Conservation (phyloP, 2,797 vertebrate genomes). For the Sebastes vulpes region DNA sequence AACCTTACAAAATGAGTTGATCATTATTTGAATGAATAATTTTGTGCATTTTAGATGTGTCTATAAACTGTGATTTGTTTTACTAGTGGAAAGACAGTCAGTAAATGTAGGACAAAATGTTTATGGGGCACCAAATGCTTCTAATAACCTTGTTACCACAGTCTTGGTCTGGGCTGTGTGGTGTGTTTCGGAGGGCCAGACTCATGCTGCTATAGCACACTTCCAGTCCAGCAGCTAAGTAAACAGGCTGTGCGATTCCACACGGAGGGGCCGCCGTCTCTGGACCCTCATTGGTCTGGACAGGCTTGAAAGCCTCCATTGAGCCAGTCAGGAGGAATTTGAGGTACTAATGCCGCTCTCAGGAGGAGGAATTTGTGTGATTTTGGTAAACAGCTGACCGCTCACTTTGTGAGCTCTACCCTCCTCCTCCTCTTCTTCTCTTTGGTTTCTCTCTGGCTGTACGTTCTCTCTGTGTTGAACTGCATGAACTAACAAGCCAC, state of each 20-base stretch:
- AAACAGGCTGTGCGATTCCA: slow-evolving; percentile 79
- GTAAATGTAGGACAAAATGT: neutral
- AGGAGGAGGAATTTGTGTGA: slow-evolving; percentile 80
- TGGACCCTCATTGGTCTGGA: slow-evolving; percentile 77
- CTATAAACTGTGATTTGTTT: neutral
- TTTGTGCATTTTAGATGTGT: neutral
- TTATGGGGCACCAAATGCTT: slow-evolving; percentile 46
- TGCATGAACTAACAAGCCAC: slow-evolving; percentile 40
- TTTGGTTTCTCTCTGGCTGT: slow-evolving; percentile 8
- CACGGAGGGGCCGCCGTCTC: slow-evolving; percentile 60
- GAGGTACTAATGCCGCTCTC: slow-evolving; percentile 65
- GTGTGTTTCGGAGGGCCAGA: slow-evolving; percentile 6
- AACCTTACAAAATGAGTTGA: neutral
- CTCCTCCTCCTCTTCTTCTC: slow-evolving; percentile 35
- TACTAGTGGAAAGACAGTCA: too few species aligned
- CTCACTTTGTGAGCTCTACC: slow-evolving; percentile 39
- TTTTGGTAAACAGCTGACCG: slow-evolving; percentile 75
- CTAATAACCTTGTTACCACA: slow-evolving; percentile 1
- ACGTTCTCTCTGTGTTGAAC: slow-evolving; percentile 38
- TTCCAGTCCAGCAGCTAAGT: slow-evolving; percentile 80
- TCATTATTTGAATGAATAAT: neutral
- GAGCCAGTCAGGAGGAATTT: slow-evolving; percentile 77
- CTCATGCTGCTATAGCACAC: slow-evolving; percentile 47
- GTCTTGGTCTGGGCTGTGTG: neutral
- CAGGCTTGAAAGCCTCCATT: slow-evolving; percentile 82